A percentile compares a stretch with the other conserved stretches of the same genome.
phyloP scores from a whole-genome alignment of 2,888 invertebrate species.

The Hoplodrina ambigua region DNA sequence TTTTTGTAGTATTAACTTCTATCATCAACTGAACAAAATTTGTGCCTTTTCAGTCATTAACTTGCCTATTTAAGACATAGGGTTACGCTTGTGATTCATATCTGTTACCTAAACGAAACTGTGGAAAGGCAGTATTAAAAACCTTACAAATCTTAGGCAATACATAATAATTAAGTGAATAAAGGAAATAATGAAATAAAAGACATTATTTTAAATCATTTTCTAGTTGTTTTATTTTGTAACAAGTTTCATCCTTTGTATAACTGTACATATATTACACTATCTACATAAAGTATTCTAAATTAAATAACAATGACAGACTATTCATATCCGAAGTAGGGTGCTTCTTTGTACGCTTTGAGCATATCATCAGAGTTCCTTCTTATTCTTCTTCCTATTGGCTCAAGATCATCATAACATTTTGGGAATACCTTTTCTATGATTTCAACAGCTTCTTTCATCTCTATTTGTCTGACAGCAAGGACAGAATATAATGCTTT shows the following conservation, averaged over 20 bases:
- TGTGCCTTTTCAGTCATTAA: constrained; percentile 69
- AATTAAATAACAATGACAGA: constrained; percentile 6
- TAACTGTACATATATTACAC: constrained; percentile 58
- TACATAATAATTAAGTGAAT: constrained; percentile 75
- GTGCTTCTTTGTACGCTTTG: constrained; percentile 94
- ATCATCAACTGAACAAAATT: constrained; percentile 54
- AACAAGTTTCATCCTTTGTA: constrained; percentile 49
- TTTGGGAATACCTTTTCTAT: constrained; percentile 97
- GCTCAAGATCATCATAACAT: constrained; percentile 98
- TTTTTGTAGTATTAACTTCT: constrained; percentile 50
- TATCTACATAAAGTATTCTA: constrained; percentile 36
- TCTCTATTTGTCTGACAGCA: constrained; percentile 94
- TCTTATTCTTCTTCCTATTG: constrained; percentile 94
- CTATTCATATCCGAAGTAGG: constrained; percentile 94
- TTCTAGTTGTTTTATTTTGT: constrained; percentile 76
- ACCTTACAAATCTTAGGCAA: constrained; percentile 77
- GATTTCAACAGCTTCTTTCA: constrained; percentile 93
- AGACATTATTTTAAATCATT: constrained; percentile 89
- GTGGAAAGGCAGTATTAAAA: constrained; percentile 78
- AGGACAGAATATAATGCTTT: constrained; percentile 96
- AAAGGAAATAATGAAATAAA: constrained; percentile 86
- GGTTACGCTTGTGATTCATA: constrained; percentile 63
- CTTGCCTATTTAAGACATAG: constrained; percentile 58
- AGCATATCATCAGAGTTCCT: constrained; percentile 94
- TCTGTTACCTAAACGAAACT: constrained; percentile 64